Percentiles rank a stretch among this genome's conserved stretches.
phyloP scores from a whole-genome alignment of 2,888 invertebrate species.

The Cybosia mesomella region DNA sequence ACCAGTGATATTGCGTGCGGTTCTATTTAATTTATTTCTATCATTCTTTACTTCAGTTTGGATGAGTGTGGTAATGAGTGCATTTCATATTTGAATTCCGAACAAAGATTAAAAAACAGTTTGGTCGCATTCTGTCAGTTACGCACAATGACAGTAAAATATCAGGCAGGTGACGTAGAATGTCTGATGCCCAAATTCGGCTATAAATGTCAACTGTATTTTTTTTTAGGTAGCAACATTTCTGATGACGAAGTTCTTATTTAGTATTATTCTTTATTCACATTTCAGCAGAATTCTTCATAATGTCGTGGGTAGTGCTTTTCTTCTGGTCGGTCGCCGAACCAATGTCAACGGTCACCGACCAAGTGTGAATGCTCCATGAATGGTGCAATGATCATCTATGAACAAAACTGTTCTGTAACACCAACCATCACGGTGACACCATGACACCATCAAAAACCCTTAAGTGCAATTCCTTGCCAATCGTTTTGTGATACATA shows the following conservation, averaged over 20 bases:
- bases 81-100: constrained; percentile 28
- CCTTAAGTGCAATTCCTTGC: constrained; percentile 42
- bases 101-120: neutral
- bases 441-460: constrained; percentile 56
- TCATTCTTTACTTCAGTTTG: constrained; percentile 55
- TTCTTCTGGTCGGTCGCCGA: constrained; percentile 12
- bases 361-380: constrained; percentile 41
- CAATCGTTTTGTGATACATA: constrained; percentile 29
- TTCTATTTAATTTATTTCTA: constrained; percentile 30
- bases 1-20: constrained; percentile 32
- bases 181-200: neutral
- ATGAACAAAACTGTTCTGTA: constrained; percentile 53
- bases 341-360: constrained; percentile 14
- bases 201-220: neutral
- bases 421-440: constrained; percentile 58
- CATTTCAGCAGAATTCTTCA: neutral
- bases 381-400: constrained; percentile 49
- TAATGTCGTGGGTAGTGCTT: constrained; percentile 20
- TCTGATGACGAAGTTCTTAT: neutral
- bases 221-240: neutral
- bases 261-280: neutral
- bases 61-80: constrained; percentile 64
- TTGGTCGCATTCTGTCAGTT: neutral
- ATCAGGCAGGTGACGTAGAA: neutral
- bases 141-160: neutral